Percentiles rank a stretch among this genome's conserved stretches.
phyloP scores from a whole-genome alignment of 2,113 vertebrate genomes.

The Daboia siamensis region DNA sequence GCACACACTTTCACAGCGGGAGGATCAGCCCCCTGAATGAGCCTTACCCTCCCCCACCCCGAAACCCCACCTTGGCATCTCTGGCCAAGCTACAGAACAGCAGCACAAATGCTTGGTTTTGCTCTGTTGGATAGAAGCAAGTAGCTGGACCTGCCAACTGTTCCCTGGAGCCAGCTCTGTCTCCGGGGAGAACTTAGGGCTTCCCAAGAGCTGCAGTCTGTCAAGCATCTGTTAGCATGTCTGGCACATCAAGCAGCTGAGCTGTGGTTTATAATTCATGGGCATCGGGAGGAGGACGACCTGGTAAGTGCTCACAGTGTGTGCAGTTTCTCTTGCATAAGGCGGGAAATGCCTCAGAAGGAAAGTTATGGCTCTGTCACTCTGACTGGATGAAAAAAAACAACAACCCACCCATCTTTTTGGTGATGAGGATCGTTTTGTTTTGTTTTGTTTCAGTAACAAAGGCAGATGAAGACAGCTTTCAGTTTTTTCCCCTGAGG shows the following conservation, averaged over 20 bases:
- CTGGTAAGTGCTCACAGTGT: accelerated
- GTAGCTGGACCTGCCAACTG: constrained; percentile 42
- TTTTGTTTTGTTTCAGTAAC: not conserved
- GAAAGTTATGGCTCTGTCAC: not conserved
- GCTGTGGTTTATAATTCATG: constrained; percentile 47
- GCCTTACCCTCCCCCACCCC: not conserved
- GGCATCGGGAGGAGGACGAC: not conserved
- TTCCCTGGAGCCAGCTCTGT: constrained; percentile 44
- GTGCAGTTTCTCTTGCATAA: not conserved
- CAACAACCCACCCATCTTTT: not conserved
- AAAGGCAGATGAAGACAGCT: not conserved
- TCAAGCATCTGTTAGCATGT: constrained; percentile 41
- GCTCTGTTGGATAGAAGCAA: accelerated
- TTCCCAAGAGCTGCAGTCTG: constrained; percentile 41
- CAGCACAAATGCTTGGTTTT: accelerated
- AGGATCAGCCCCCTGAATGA: constrained; percentile 20
- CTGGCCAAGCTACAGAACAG: accelerated
- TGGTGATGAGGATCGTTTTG: not conserved
- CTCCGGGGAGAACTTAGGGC: constrained; percentile 31
- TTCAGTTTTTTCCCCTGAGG: not conserved
- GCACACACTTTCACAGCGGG: constrained; percentile 30
- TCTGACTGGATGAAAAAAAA: not conserved
- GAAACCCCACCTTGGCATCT: not conserved
- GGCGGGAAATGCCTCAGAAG: not conserved
- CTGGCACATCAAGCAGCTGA: constrained; percentile 36